Percentiles rank a stretch among this genome's conserved stretches.
phyloP scores from a whole-genome alignment of 2,888 invertebrate genomes.

The Creontiades dilutus region DNA sequence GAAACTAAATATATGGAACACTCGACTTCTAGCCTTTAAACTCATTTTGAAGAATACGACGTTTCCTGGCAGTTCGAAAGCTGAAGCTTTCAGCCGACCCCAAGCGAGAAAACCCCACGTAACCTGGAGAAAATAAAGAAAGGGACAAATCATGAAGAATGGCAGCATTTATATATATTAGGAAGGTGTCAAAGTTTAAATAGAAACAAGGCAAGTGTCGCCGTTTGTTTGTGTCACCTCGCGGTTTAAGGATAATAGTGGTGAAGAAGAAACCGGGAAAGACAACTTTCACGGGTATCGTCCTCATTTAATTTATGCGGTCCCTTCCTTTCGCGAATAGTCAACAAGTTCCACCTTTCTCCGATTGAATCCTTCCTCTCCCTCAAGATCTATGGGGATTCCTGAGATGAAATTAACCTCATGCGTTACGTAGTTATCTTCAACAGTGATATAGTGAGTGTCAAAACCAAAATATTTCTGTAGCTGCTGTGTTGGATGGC shows the following conservation, averaged over 20 bases:
- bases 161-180: constrained; percentile 57
- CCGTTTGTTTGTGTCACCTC: constrained; percentile 61
- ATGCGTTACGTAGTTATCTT: too few relatives aligned
- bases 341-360: constrained; percentile 51
- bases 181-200: constrained; percentile 58
- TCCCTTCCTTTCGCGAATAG: neutral
- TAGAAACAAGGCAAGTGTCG: constrained; percentile 47
- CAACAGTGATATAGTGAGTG: too few relatives aligned
- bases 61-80: too few relatives aligned
- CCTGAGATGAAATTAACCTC: too few relatives aligned
- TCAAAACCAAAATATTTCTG: too few relatives aligned
- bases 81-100: neutral
- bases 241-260: constrained; percentile 26
- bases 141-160: constrained; percentile 38
- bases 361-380: neutral
- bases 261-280: constrained; percentile 31
- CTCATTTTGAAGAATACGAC: too few relatives aligned
- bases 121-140: neutral
- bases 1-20: too few relatives aligned
- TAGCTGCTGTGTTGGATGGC: too few relatives aligned
- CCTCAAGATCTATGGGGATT: constrained; percentile 5
- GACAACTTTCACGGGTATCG: constrained; percentile 62
- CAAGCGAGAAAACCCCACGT: neutral
- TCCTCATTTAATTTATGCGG: constrained; percentile 57
- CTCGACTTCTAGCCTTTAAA: too few relatives aligned